Percentiles rank a stretch among this genome's conserved stretches.
Evolutionary conservation across 2,113 vertebrate species (phyloP).

Genomic region (Platanista minor): DNA sequence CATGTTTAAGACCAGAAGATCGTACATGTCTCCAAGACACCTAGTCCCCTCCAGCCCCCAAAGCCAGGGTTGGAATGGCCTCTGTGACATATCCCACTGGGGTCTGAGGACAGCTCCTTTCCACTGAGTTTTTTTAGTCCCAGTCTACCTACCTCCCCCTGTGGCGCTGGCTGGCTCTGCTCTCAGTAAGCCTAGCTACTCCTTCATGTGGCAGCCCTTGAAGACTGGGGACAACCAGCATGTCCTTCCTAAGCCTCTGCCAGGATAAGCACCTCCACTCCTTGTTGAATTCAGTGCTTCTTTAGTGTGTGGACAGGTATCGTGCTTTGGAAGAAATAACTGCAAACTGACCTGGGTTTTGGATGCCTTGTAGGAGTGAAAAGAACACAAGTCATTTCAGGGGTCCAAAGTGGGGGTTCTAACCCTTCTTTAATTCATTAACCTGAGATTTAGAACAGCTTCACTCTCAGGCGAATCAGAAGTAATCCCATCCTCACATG

Average conservation of each 20-base stretch:
- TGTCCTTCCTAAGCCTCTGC: neutral
- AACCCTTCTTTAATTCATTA: neutral
- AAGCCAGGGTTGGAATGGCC: neutral
- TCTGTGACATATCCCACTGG: neutral
- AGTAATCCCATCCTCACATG: neutral
- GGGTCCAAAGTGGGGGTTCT: neutral
- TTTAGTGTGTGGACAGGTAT: too few relatives aligned
- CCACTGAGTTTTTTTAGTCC: rapidly evolving
- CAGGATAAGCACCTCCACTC: neutral
- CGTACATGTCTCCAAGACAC: neutral
- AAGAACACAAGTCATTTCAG: neutral
- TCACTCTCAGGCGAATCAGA: neutral
- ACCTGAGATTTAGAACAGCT: neutral
- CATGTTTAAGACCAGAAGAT: rapidly evolving
- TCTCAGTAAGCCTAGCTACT: neutral
- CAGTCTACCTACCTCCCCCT: too few relatives aligned
- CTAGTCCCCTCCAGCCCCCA: neutral
- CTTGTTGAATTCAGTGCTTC: neutral
- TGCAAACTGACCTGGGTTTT: neutral
- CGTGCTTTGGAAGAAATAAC: neutral
- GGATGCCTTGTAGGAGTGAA: neutral
- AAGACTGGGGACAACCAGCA: neutral
- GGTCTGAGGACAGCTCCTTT: neutral
- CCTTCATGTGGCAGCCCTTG: neutral
- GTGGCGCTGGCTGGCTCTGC: neutral